phyloP scores from a whole-genome alignment of 2,113 vertebrate genomes.

The Sclerurus mexicanus region DNA sequence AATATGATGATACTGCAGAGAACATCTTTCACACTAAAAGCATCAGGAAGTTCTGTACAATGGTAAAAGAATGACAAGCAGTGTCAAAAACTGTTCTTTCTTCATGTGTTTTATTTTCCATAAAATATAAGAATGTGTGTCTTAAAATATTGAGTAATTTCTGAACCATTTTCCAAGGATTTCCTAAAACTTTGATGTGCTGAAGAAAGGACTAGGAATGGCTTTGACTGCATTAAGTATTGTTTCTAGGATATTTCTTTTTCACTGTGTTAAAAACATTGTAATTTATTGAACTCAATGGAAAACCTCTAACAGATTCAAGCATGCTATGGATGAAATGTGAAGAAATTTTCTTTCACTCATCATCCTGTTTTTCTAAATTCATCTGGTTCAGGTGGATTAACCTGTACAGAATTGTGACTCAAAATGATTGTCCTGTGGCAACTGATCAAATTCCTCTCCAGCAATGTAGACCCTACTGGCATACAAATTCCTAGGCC shows the following conservation, averaged over 20 bases:
- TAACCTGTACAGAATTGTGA: not conserved
- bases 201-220: not conserved
- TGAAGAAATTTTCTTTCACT: not conserved
- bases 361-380: not conserved
- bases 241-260: not conserved
- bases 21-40: not conserved
- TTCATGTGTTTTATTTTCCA: not conserved
- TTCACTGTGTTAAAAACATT: not conserved
- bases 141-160: not conserved
- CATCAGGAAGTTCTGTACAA: not conserved
- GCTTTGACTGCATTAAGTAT: not conserved
- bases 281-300: not conserved
- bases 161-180: not conserved
- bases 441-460: not conserved
- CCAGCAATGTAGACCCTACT: not conserved
- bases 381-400: not conserved
- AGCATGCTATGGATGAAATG: not conserved
- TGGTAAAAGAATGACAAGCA: not conserved
- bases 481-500: not conserved
- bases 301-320: not conserved
- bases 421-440: not conserved
- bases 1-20: not conserved
- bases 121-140: not conserved
- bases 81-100: not conserved
- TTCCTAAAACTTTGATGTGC: not conserved